Conservation (phyloP, 2,888 invertebrate species). For the Oscheius sp. region DNA sequence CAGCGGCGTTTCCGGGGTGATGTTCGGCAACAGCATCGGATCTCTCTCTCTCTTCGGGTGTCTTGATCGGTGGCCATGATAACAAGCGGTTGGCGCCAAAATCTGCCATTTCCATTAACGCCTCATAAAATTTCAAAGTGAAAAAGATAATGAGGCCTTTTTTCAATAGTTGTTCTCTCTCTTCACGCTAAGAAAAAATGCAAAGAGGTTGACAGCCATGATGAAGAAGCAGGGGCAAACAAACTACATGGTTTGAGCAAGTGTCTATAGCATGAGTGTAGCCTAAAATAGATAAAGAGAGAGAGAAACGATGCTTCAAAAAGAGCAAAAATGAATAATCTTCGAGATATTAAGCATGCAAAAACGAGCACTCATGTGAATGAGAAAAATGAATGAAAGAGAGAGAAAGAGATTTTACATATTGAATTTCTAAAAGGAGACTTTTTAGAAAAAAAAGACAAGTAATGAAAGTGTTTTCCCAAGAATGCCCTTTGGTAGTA, state of each 20-base stretch:
- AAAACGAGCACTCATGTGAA: too few species aligned
- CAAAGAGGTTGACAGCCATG: background rate
- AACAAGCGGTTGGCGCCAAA: conserved; percentile 23
- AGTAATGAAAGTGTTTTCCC: background rate
- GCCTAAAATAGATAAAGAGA: background rate
- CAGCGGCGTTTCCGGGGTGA: conserved; percentile 20
- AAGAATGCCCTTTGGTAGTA: conserved; percentile 2
- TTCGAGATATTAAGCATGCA: too few species aligned
- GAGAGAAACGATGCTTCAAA: too few species aligned
- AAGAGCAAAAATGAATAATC: too few species aligned
- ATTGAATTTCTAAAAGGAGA: too few species aligned
- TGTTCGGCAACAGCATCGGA: background rate
- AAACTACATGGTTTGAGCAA: conserved; percentile 8
- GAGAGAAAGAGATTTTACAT: background rate
- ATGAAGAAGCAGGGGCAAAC: background rate
- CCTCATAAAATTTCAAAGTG: conserved; percentile 8
- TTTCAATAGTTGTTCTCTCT: background rate
- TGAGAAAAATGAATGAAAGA: background rate
- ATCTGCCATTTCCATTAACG: conserved; percentile 18
- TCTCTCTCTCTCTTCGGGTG: background rate
- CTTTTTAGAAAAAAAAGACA: background rate
- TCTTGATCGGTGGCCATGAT: conserved; percentile 12
- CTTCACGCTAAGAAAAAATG: too few species aligned
- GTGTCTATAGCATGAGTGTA: background rate
- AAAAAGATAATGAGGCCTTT: background rate